phyloP scores from a whole-genome alignment of 2,797 vertebrate species.

The Morelia viridis region DNA sequence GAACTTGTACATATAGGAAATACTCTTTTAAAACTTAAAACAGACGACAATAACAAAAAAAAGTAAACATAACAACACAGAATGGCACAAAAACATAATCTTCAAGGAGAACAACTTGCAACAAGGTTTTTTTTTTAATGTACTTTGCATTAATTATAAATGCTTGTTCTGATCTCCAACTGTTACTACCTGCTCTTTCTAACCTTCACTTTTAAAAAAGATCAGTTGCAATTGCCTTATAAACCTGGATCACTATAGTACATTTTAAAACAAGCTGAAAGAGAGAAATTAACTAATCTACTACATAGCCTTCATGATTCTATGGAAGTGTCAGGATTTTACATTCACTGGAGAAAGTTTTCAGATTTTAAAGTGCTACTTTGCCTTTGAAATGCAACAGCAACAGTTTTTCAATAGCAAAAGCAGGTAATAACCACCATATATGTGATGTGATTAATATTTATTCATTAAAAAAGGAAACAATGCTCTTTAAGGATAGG shows the following conservation, averaged over 20 bases:
- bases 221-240: not conserved
- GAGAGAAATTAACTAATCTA: not conserved
- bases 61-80: not conserved
- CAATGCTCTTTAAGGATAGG: accelerated
- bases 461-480: not conserved
- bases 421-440: no score
- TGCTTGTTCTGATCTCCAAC: not conserved
- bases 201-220: not conserved
- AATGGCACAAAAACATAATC: not conserved
- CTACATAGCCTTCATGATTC: not conserved
- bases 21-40: not conserved
- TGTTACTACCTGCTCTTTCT: not conserved
- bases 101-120: not conserved
- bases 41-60: not conserved
- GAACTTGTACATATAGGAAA: not conserved
- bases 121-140: not conserved
- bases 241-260: not conserved
- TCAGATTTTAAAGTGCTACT: not conserved
- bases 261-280: not conserved
- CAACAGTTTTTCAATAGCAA: not conserved
- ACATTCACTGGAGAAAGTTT: not conserved
- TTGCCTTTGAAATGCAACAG: not conserved
- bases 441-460: no score
- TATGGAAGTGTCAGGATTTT: not conserved
- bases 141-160: not conserved